Percentiles rank a stretch among this genome's conserved stretches.
Evolutionary conservation across 2,888 invertebrate species (phyloP).

Genomic region (Mimumesa dahlbomi): DNA sequence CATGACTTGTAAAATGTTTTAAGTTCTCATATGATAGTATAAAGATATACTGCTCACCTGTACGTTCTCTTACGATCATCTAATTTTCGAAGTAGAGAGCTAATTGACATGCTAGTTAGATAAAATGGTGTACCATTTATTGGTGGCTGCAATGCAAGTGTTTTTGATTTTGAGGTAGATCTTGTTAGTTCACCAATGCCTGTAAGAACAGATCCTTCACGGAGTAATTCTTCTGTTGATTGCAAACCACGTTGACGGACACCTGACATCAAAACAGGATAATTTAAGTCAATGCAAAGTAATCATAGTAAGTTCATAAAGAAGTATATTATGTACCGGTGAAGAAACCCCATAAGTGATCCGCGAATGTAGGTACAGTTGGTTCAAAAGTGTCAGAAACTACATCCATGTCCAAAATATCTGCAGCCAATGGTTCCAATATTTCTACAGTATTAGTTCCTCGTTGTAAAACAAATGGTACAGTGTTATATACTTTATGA

Average conservation of each 20-base stretch:
- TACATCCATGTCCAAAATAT: conserved; percentile 89
- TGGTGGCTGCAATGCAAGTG: conserved; percentile 88
- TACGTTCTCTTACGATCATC: conserved; percentile 87
- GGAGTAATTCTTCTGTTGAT: conserved; percentile 92
- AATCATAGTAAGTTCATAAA: neutral
- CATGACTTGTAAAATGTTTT: neutral
- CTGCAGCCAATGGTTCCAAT: conserved; percentile 88
- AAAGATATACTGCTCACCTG: conserved; percentile 80
- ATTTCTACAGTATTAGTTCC: conserved; percentile 87
- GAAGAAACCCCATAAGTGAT: conserved; percentile 92
- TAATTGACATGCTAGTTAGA: conserved; percentile 89
- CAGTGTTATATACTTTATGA: conserved; percentile 89
- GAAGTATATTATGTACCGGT: conserved; percentile 80
- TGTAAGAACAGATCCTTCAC: conserved; percentile 90
- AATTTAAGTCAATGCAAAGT: neutral
- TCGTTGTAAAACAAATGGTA: conserved; percentile 88
- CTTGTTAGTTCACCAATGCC: conserved; percentile 88
- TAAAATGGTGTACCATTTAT: conserved; percentile 87
- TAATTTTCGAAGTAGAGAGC: conserved; percentile 87
- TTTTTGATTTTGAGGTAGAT: conserved; percentile 83
- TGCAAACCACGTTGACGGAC: conserved; percentile 91
- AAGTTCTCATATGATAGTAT: conserved; percentile 58
- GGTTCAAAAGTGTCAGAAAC: conserved; percentile 92
- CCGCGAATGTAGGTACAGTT: conserved; percentile 87
- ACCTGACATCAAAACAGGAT: conserved; percentile 80